A percentile compares a stretch with the other conserved stretches of the same genome.
These are phyloP conservation scores for Liopterus haemorrhoidalis DNA, from an alignment of 2,888 invertebrate species.

Conservation along the genomic window DNA sequence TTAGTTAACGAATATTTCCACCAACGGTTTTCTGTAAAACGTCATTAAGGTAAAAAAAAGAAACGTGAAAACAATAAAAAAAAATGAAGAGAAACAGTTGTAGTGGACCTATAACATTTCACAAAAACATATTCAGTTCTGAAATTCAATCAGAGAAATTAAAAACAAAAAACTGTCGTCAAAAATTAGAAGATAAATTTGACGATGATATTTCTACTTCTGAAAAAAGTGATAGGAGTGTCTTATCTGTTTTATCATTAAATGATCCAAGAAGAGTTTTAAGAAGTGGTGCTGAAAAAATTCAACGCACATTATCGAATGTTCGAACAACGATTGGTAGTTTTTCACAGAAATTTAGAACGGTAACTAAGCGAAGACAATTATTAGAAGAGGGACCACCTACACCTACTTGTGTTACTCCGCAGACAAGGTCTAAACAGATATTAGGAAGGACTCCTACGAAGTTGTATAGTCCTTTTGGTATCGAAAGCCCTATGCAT, in stretches of 20 bases:
- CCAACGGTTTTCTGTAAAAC: no score
- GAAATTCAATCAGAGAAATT: constrained; percentile 15
- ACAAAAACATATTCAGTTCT: constrained; percentile 32
- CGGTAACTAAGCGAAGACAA: constrained; percentile 51
- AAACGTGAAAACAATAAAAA: constrained; percentile 3
- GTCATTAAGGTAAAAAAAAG: no score
- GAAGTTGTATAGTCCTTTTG: constrained; percentile 69
- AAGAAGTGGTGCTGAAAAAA: constrained; percentile 61
- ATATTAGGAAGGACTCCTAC: constrained; percentile 62
- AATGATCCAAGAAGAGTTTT: constrained; percentile 60
- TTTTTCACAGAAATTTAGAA: constrained; percentile 58
- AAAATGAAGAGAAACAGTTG: constrained; percentile 30
- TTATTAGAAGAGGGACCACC: constrained; percentile 51
- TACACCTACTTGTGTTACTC: constrained; percentile 47
- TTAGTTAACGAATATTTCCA: no score
- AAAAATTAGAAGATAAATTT: constrained; percentile 41
- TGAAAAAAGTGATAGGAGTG: constrained; percentile 35
- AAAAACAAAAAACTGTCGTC: constrained; percentile 36
- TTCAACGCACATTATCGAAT: constrained; percentile 60
- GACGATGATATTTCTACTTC: constrained; percentile 28
- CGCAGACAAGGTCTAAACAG: constrained; percentile 47
- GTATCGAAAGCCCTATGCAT: constrained; percentile 60
- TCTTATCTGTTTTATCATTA: constrained; percentile 47
- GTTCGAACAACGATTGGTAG: constrained; percentile 61
- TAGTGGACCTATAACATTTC: constrained; percentile 38